Conservation (phyloP, 1,140 invertebrate genomes). For the Drosophila gunungcola region DNA sequence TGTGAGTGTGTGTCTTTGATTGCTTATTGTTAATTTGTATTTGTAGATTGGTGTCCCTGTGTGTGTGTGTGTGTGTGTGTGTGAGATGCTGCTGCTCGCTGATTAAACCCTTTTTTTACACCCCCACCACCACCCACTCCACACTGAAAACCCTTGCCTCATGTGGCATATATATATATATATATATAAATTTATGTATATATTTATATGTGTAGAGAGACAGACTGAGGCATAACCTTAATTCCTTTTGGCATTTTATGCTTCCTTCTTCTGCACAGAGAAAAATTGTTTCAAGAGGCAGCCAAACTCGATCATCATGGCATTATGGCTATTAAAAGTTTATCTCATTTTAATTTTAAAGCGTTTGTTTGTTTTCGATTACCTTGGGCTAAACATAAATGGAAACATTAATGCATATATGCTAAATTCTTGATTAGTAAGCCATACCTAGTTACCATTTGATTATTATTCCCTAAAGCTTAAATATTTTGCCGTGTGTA, state of each 20-base stretch:
- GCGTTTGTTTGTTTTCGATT: too few relatives aligned
- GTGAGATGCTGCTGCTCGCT: slow-evolving; percentile 59
- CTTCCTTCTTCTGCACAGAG: slow-evolving; percentile 30
- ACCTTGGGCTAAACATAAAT: too few relatives aligned
- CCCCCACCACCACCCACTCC: slow-evolving; percentile 17
- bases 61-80: slow-evolving; percentile 33
- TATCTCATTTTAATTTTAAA: too few relatives aligned
- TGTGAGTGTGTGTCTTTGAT: slow-evolving; percentile 70
- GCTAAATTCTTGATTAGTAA: too few relatives aligned
- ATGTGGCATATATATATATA: slow-evolving; percentile 37
- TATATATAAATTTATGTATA: background rate
- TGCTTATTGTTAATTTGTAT: slow-evolving; percentile 84
- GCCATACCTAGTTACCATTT: too few relatives aligned
- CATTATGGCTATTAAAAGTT: too few relatives aligned
- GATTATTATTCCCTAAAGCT: too few relatives aligned
- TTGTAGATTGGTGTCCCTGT: slow-evolving; percentile 67
- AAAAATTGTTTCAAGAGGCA: background rate
- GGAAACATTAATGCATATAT: too few relatives aligned
- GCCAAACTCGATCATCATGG: too few relatives aligned
- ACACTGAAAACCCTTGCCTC: slow-evolving; percentile 19
- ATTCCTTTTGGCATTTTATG: slow-evolving; percentile 81
- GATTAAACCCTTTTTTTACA: slow-evolving; percentile 81
- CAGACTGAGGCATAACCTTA: slow-evolving; percentile 51
- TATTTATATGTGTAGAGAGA: slow-evolving; percentile 11
- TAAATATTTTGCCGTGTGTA: background rate